phyloP scores from a whole-genome alignment of 2,797 vertebrate species.

The Zenarchopterus dispar region DNA sequence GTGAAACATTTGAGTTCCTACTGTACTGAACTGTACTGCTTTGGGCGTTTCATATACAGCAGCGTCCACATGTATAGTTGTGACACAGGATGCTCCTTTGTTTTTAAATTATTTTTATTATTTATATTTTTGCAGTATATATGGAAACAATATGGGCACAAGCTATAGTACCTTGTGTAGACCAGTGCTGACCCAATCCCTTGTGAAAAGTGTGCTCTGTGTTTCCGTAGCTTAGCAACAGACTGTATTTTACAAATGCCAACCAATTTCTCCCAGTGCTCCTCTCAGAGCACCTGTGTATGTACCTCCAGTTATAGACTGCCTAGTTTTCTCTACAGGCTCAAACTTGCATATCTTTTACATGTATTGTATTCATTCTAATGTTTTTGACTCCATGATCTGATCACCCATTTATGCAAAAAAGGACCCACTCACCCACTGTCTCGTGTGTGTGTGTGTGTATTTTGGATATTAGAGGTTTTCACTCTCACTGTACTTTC shows the following conservation, averaged over 20 bases:
- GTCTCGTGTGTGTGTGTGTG: no score
- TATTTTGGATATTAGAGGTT: no score
- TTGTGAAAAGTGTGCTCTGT: constrained; percentile 49
- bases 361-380: no score
- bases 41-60: neutral
- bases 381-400: no score
- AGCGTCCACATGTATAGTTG: neutral
- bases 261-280: constrained; percentile 42
- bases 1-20: constrained; percentile 22
- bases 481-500: no score
- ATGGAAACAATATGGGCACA: neutral
- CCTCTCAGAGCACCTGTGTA: constrained; percentile 44
- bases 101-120: neutral
- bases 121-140: no score
- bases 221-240: constrained; percentile 76
- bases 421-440: no score
- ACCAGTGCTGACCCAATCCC: constrained; percentile 53
- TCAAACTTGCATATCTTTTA: constrained; percentile 5
- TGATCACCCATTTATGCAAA: no score
- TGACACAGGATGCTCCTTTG: constrained; percentile 19
- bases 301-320: constrained; percentile 13
- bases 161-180: constrained; percentile 40
- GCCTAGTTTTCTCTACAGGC: constrained; percentile 1
- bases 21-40: neutral
- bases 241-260: constrained; percentile 60